Conservation (phyloP, 2,113 vertebrate species). For the Nesoenas mayeri region DNA sequence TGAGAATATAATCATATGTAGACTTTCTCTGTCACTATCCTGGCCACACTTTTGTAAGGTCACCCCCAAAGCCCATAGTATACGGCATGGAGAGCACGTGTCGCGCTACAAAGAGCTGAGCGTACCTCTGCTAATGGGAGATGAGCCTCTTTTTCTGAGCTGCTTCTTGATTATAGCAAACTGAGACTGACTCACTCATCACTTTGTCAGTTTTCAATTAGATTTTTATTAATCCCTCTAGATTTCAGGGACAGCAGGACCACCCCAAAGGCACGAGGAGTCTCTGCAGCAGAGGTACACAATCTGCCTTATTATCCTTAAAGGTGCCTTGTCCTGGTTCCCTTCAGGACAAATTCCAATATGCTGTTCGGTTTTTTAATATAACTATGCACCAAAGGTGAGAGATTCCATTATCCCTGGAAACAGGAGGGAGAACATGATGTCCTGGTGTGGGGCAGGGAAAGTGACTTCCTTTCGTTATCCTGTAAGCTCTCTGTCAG, state of each 20-base stretch:
- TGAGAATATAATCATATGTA: not conserved
- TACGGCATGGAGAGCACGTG: accelerated
- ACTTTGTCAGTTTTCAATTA: not conserved
- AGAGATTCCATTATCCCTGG: not conserved
- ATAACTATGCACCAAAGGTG: constrained; percentile 40
- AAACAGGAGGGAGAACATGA: not conserved
- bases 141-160: not conserved
- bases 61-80: not conserved
- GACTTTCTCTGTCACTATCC: not conserved
- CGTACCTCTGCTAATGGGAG: not conserved
- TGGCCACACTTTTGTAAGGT: not conserved
- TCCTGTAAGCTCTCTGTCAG: not conserved
- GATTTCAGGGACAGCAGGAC: not conserved
- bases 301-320: constrained; percentile 55
- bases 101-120: not conserved
- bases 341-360: constrained; percentile 11
- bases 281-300: not conserved
- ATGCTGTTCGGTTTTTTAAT: not conserved
- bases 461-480: constrained; percentile 25
- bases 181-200: not conserved
- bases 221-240: not conserved
- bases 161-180: not conserved
- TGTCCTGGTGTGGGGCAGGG: not conserved
- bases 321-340: constrained; percentile 54
- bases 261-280: not conserved